A percentile compares a stretch with the other conserved stretches of the same genome.
Evolutionary conservation across 2,797 vertebrate genomes (phyloP).

Genomic region (Sternarchorhynchus goeldii): DNA sequence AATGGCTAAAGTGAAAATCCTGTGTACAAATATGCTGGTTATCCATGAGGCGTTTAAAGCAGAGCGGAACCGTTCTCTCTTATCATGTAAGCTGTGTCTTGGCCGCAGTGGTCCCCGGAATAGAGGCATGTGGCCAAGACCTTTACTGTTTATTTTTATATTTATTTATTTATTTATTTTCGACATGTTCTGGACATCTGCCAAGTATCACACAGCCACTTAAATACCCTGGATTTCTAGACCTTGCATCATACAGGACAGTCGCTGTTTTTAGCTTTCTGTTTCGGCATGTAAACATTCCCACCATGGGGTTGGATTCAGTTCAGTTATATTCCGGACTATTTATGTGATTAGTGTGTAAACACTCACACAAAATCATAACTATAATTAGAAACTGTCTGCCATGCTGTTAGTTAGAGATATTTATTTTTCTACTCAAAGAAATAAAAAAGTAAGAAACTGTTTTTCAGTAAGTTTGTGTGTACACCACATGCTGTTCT

Average conservation of each 20-base stretch:
- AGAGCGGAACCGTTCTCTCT: conserved; percentile 22
- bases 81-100: conserved; percentile 14
- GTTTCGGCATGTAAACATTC: conserved; percentile 53
- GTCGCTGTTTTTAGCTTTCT: conserved; percentile 54
- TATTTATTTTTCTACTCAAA: conserved; percentile 11
- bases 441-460: neutral
- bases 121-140: conserved; percentile 19
- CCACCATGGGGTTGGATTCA: conserved; percentile 24
- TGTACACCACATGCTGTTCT: neutral
- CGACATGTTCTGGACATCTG: conserved; percentile 14
- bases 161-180: conserved; percentile 20
- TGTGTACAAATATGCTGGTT: neutral
- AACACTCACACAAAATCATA: neutral
- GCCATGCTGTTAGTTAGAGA: conserved; percentile 6
- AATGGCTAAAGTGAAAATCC: neutral
- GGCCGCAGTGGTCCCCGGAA: conserved; percentile 27
- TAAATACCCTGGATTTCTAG: conserved; percentile 50
- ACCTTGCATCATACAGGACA: conserved; percentile 40
- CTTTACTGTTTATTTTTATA: neutral
- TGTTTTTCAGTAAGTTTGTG: neutral
- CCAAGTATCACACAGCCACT: conserved; percentile 53
- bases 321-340: neutral
- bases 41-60: neutral
- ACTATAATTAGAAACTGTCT: conserved; percentile 14
- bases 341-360: neutral